Percentiles rank a stretch among this genome's conserved stretches.
Evolutionary conservation across 2,113 vertebrate species (phyloP).

Genomic region (Tretioscincus oriximinensis): DNA sequence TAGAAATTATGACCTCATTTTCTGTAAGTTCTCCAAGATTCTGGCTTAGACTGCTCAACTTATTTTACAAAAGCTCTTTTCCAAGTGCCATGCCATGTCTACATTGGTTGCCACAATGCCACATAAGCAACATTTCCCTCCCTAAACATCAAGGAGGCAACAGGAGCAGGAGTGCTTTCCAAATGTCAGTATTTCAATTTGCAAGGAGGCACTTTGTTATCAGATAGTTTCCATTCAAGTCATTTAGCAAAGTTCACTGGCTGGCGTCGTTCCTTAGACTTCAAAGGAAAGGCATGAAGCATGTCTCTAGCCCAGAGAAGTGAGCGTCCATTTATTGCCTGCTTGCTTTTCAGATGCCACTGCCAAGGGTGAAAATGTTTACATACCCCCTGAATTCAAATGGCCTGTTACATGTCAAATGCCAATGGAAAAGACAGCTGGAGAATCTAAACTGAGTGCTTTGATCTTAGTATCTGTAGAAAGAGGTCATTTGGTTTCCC

Average conservation of each 20-base stretch:
- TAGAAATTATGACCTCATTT: background rate
- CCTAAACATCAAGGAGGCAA: background rate
- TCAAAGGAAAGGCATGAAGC: conserved; percentile 67
- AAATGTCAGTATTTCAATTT: conserved; percentile 19
- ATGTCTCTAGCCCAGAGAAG: conserved; percentile 50
- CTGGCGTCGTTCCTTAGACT: conserved; percentile 56
- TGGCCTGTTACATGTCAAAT: conserved; percentile 72
- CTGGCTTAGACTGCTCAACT: background rate
- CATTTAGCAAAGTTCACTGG: conserved; percentile 58
- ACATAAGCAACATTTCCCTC: background rate
- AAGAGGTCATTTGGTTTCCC: conserved; percentile 70
- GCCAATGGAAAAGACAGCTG: conserved; percentile 74
- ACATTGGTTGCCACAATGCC: background rate
- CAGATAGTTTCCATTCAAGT: conserved; percentile 30
- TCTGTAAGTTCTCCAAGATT: background rate
- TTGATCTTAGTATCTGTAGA: conserved; percentile 74
- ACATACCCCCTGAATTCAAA: conserved; percentile 72
- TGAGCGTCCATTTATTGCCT: conserved; percentile 63
- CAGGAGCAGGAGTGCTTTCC: background rate
- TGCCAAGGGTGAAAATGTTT: conserved; percentile 72
- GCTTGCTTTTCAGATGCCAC: conserved; percentile 67
- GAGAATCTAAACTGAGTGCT: conserved; percentile 71
- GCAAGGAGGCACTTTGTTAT: conserved; percentile 23
- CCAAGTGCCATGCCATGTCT: too few relatives aligned
- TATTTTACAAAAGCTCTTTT: background rate